Percentiles rank a stretch among this genome's conserved stretches.
Conservation (phyloP, 1,140 invertebrate genomes). For the Macrotrachela quadricornifera region DNA sequence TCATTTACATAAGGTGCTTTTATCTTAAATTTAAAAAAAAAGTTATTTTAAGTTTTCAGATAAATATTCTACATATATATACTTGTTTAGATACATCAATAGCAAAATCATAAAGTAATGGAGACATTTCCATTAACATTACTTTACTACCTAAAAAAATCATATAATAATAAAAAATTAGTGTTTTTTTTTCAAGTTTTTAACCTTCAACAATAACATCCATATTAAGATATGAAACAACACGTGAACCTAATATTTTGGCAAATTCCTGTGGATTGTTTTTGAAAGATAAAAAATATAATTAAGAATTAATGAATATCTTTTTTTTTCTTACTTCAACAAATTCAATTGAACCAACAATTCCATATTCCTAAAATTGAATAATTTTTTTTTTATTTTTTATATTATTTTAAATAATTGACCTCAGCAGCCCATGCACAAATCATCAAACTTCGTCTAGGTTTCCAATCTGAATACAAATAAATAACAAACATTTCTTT, state of each 20-base stretch:
- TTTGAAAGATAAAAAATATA: too few species aligned
- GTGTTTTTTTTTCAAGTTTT: too few species aligned
- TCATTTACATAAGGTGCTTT: not conserved
- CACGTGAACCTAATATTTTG: conserved; percentile 17
- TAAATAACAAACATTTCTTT: too few species aligned
- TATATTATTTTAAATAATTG: too few species aligned
- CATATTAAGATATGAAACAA: conserved; percentile 24
- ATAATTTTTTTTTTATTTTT: too few species aligned
- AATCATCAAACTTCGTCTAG: conserved; percentile 32
- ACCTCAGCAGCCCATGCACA: conserved; percentile 34
- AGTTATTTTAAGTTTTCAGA: too few species aligned
- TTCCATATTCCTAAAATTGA: conserved; percentile 23
- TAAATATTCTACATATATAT: too few species aligned
- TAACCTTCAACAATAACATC: conserved; percentile 16
- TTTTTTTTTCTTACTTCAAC: conserved; percentile 22
- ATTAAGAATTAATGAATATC: not conserved
- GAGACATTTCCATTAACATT: conserved; percentile 14
- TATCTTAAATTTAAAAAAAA: not conserved
- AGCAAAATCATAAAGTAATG: conserved; percentile 13
- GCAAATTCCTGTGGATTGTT: conserved; percentile 23
- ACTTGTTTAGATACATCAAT: conserved; percentile 8
- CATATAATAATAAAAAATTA: too few species aligned
- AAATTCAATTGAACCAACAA: conserved; percentile 32
- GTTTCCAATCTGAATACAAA: conserved; percentile 23
- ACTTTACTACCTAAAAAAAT: conserved; percentile 10